Evolutionary conservation across 2,888 invertebrate species (phyloP), one percentile per base, ranked within the genome.

Genomic region (Acronicta alni): DNA sequence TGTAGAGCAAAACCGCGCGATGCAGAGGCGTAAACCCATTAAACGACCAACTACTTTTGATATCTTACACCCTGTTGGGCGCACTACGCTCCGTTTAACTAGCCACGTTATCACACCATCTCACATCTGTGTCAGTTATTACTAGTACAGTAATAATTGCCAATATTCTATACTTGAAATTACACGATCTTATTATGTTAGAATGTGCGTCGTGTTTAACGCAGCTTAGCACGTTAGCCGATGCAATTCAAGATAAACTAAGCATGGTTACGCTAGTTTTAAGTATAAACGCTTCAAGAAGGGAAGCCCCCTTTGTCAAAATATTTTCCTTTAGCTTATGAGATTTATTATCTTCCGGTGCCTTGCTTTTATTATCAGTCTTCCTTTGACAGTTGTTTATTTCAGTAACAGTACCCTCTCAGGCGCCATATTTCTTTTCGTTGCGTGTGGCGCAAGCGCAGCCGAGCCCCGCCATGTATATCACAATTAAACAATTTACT

Each of bases 401-500:
- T 88, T 87, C 81, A 53, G 81, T 80, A 80, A 66, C 74, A 63
- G 59, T 61, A 59, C 69, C 57, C 59, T 61, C 69, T 67, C 67
- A 57, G 58, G 61, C 65, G 79, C 66, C 75, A 73, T 77, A 76
- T 83, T 79, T 80, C 79, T 75, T 76, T 58, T 69, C 59, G 77
- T 87, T 77, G 83, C 85, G 83, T 83, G 83, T 66, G 74, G 79
- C 79, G 85, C 80, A 80, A 74, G 83, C 84, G 86, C 84, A 80
- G 61, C 72, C 68, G 75, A 74, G 73, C 59, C 35, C 61, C 82
- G 79, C 80, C 82, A 46, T 84, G 81, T 83, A 84, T 88, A 86
- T 87, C 82, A 89, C 85, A 89, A 88, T 89, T 88, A 89, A 86
- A 88, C 85, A 87, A 89, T 90, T 91, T 88, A 87, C 89, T 91